Evolutionary conservation across 2,888 invertebrate genomes (phyloP).

Genomic region (Seira sanloemensis): DNA sequence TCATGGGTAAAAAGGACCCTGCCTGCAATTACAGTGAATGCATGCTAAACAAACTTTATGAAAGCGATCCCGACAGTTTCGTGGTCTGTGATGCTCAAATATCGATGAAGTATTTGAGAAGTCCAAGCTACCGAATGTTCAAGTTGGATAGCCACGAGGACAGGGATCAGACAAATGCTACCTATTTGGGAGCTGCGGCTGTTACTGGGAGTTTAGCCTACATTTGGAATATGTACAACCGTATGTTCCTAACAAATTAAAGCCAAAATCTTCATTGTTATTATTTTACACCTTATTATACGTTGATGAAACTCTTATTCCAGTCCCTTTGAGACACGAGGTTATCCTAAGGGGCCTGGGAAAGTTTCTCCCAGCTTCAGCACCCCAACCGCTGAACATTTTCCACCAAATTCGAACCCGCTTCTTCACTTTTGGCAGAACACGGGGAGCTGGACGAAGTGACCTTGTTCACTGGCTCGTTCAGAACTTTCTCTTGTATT

Average conservation of each 20-base stretch:
- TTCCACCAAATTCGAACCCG: conserved; percentile 35
- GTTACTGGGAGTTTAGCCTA: too few species aligned
- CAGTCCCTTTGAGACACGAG: too few species aligned
- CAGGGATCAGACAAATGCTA: conserved; percentile 23
- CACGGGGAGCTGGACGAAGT: conserved; percentile 14
- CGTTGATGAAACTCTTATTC: too few species aligned
- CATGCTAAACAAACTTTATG: conserved; percentile 34
- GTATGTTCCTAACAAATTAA: too few species aligned
- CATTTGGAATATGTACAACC: too few species aligned
- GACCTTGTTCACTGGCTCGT: conserved; percentile 36
- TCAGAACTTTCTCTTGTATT: conserved; percentile 39
- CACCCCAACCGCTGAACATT: conserved; percentile 15
- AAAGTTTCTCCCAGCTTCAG: not conserved
- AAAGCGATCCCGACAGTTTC: conserved; percentile 32
- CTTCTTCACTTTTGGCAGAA: conserved; percentile 38
- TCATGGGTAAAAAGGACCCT: conserved; percentile 42
- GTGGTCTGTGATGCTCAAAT: conserved; percentile 39
- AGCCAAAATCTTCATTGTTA: too few species aligned
- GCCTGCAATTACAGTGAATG: conserved; percentile 45
- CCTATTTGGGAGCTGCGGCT: too few species aligned
- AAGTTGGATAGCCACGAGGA: conserved; percentile 31
- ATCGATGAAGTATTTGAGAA: conserved; percentile 36
- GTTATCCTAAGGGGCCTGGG: conserved; percentile 6
- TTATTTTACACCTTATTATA: too few species aligned
- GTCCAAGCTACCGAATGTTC: conserved; percentile 40